Conservation (phyloP, 2,797 vertebrate species). For the Characodon lateralis region DNA sequence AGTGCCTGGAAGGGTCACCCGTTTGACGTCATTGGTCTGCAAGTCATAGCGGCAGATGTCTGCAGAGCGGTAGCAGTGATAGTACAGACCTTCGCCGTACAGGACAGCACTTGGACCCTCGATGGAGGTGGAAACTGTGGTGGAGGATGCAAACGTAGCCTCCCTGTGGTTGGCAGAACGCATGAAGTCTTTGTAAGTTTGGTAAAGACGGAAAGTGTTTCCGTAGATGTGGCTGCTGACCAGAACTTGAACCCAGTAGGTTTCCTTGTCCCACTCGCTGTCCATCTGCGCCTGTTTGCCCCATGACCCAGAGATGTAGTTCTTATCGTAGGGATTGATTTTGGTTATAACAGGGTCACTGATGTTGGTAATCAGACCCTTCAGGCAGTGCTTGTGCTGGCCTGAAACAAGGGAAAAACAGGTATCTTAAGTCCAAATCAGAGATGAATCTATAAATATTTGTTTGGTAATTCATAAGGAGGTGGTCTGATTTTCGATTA, state of each 20-base stretch:
- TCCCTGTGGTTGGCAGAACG: constrained; percentile 59
- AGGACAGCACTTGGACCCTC: constrained; percentile 76
- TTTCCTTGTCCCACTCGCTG: constrained; percentile 9
- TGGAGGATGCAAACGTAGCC: constrained; percentile 43
- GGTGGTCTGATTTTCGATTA: neutral
- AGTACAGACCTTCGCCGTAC: constrained; percentile 68
- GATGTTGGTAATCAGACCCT: constrained; percentile 70
- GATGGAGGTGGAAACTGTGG: constrained; percentile 37
- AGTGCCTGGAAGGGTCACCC: constrained; percentile 58
- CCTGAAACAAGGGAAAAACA: constrained; percentile 31
- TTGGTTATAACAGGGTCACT: constrained; percentile 67
- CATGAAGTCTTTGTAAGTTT: constrained; percentile 72
- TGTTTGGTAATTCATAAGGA: neutral
- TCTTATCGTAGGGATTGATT: constrained; percentile 60
- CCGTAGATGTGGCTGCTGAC: constrained; percentile 52
- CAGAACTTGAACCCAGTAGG: constrained; percentile 77
- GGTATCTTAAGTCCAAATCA: neutral
- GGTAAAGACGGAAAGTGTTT: constrained; percentile 65
- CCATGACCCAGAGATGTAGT: constrained; percentile 73
- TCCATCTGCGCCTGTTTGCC: constrained; percentile 63
- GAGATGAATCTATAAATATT: neutral
- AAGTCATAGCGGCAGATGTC: constrained; percentile 77
- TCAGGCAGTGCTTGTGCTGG: constrained; percentile 49
- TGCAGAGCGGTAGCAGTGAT: constrained; percentile 69
- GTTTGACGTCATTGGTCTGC: constrained; percentile 35